Conservation (phyloP, 2,888 invertebrate species). For the Eristalis tenax region DNA sequence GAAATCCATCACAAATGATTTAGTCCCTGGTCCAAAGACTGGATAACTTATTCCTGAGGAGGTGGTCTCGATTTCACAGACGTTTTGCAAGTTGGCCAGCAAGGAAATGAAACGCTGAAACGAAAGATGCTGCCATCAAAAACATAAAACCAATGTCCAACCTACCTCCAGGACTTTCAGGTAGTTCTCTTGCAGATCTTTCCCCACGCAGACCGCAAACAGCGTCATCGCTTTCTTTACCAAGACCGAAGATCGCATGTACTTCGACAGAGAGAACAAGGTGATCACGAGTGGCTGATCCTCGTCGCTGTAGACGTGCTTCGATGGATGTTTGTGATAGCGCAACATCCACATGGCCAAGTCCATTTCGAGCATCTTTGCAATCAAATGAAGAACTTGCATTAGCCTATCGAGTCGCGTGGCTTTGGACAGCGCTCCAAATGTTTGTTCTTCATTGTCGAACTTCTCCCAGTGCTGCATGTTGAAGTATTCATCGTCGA, state of each 20-base stretch:
- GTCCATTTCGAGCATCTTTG: slow-evolving; percentile 83
- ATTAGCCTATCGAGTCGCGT: slow-evolving; percentile 83
- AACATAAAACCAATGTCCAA: neutral
- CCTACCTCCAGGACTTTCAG: slow-evolving; percentile 76
- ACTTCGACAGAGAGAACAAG: slow-evolving; percentile 75
- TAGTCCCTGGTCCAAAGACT: slow-evolving; percentile 75
- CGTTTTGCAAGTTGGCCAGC: slow-evolving; percentile 77
- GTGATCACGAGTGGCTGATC: slow-evolving; percentile 76
- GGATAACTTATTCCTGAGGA: slow-evolving; percentile 76
- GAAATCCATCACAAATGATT: slow-evolving; percentile 75
- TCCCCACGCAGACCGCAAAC: slow-evolving; percentile 75
- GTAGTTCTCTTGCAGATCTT: slow-evolving; percentile 73
- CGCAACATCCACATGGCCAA: slow-evolving; percentile 83
- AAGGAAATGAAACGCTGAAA: slow-evolving; percentile 77
- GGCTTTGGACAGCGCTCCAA: slow-evolving; percentile 73
- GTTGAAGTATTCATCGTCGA: slow-evolving; percentile 72
- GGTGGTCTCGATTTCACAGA: slow-evolving; percentile 76
- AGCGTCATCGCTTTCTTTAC: slow-evolving; percentile 76
- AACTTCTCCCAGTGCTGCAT: slow-evolving; percentile 77
- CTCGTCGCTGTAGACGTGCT: slow-evolving; percentile 75
- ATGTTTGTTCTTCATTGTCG: slow-evolving; percentile 73
- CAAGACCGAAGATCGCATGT: slow-evolving; percentile 73
- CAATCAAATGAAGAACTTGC: slow-evolving; percentile 82
- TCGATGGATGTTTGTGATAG: slow-evolving; percentile 77
- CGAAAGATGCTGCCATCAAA: neutral